Evolutionary conservation across 30 jellyfish, hydroid and myxozoan species (phyloP), one percentile per base, ranked within the genome.

Genomic region (Chironex yamaguchii): DNA sequence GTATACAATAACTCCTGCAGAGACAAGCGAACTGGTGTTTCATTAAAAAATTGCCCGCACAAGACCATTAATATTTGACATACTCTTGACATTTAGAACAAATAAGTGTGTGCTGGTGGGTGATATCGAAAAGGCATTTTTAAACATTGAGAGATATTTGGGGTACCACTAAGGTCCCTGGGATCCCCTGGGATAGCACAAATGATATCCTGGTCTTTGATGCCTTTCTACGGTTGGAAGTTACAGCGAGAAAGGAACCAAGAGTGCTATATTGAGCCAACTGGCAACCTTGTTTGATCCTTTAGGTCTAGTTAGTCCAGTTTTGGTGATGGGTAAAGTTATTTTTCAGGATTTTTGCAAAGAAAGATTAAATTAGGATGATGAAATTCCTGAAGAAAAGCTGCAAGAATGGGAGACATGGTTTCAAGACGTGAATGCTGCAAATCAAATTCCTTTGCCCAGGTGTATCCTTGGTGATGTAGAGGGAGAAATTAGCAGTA

Each of bases 291-390:
- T 58, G 2, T 62, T 42, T 33, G 90, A 79, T 29, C 90, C 90
- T 31, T 31, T 79, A 36, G 85, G 90, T 20, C 30, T 79, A 62
- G 20, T 54, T 31, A 53, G 83, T 49, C 90, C 90, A 24, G 48
- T 79, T n/a, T 27, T 33, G 33, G 83, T 23, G n/a, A 33, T 42
- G 50, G 82, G 70, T 0, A 79, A 62, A 50, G 34, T 62, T n/a
- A 3, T 79, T n/a, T 33, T 79, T 9, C 68, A 79, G 34, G 82
- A 79, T 20, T 20, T 62, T 3, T 79, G 90, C 49, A 79, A 33
- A 12, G 36, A 53, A 29, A 79, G 34, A 71, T 22, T 79, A 29
- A 51, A 62, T 11, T 58, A 68, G 90, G 90, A 79, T 26, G 84
- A 79, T 12, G 90, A 79, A 33, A 0, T 79, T n/a, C 54, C 79